A percentile compares a stretch with the other conserved stretches of the same genome.
Conservation (phyloP, 92 coral and sea anemone species). For the Actinostola sp. region DNA sequence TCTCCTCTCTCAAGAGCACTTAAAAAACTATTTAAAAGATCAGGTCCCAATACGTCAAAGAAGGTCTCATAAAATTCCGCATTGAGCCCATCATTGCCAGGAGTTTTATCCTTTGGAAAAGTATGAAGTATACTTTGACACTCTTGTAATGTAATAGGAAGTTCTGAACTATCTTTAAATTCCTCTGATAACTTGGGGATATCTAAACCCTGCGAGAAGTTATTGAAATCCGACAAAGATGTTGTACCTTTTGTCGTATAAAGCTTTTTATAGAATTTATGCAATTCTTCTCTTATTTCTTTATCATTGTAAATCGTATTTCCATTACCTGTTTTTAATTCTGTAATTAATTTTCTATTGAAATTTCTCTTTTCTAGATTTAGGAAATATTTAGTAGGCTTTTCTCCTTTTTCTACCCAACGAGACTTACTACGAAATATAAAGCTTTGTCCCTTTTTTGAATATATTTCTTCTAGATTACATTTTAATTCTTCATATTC, state of each 20-base stretch:
- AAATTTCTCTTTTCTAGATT: slow-evolving; percentile 23
- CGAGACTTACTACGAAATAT: slow-evolving; percentile 27
- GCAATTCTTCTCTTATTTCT: slow-evolving; percentile 1
- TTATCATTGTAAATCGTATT: slow-evolving; percentile 3
- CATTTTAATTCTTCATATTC: no score
- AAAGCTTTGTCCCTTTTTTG: slow-evolving; percentile 10
- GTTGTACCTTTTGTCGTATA: neutral
- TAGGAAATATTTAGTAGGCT: slow-evolving; percentile 11
- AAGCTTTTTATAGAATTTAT: slow-evolving; percentile 13
- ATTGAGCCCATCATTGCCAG: slow-evolving; percentile 38
- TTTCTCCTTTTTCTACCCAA: slow-evolving; percentile 37
- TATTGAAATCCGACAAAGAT: neutral
- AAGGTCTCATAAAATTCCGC: slow-evolving; percentile 21
- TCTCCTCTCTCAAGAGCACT: slow-evolving; percentile 28
- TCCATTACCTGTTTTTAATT: slow-evolving; percentile 15
- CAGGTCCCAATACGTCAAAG: neutral
- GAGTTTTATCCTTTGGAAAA: no score
- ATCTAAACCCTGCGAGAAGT: no score
- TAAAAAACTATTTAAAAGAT: slow-evolving; percentile 22
- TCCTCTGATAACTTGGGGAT: no score
- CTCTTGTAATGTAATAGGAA: no score
- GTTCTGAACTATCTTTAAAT: no score
- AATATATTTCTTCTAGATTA: no score
- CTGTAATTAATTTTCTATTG: neutral
- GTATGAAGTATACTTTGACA: no score